Conservation (phyloP, 2,113 vertebrate species). For the Coracopsis vasa region DNA sequence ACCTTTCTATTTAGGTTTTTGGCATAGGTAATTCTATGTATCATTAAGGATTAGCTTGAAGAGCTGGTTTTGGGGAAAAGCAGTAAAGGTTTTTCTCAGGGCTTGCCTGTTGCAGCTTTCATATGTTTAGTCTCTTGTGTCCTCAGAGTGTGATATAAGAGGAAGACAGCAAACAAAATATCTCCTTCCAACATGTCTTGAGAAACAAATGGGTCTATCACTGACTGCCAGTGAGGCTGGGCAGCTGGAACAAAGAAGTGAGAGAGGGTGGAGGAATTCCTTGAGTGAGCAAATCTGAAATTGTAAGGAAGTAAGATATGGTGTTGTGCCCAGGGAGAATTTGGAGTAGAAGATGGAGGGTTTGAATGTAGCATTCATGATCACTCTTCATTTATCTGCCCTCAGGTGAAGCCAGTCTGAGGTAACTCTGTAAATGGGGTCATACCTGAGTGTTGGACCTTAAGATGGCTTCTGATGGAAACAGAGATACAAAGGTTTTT, state of each 20-base stretch:
- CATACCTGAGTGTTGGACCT: neutral
- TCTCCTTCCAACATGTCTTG: neutral
- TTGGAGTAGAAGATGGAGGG: neutral
- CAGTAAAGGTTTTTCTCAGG: neutral
- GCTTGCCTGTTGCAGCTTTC: neutral
- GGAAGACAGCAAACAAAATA: neutral
- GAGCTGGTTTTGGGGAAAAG: neutral
- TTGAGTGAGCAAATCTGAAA: neutral
- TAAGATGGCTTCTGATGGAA: neutral
- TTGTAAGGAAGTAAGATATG: neutral
- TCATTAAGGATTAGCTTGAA: neutral
- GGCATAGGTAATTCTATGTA: neutral
- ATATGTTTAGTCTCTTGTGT: neutral
- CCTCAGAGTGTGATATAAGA: neutral
- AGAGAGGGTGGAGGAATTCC: neutral
- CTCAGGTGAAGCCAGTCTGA: neutral
- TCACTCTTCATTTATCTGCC: neutral
- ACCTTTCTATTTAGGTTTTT: neutral
- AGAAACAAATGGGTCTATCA: neutral
- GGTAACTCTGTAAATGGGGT: neutral
- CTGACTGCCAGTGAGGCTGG: neutral
- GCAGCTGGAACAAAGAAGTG: neutral
- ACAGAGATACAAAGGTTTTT: neutral
- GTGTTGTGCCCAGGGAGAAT: neutral
- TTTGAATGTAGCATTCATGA: neutral